Percentiles rank a stretch among this genome's conserved stretches.
Evolutionary conservation across 1,140 invertebrate genomes (phyloP).

Genomic region (Cyclargus thomasi): DNA sequence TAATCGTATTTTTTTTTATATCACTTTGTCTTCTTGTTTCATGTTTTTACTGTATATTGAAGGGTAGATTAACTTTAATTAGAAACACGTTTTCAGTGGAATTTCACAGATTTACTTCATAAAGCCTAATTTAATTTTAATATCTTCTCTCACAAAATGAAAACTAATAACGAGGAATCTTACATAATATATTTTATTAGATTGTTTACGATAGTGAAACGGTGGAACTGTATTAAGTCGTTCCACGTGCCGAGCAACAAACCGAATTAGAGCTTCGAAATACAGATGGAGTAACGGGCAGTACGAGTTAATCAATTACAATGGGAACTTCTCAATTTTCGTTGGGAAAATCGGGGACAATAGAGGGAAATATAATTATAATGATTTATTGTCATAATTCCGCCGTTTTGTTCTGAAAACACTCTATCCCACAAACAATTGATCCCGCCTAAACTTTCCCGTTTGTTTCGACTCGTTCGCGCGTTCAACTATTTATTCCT

Average conservation of each 20-base stretch:
- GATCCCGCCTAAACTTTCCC: slow-evolving; percentile 5
- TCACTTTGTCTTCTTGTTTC: too few relatives aligned
- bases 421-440: slow-evolving; percentile 10
- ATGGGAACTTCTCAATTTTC: background rate
- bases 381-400: slow-evolving; percentile 18
- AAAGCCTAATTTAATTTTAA: too few relatives aligned
- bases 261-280: background rate
- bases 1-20: too few relatives aligned
- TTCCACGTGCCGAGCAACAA: background rate
- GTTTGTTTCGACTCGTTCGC: slow-evolving; percentile 8
- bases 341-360: background rate
- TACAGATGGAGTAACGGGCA: background rate
- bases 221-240: too few relatives aligned
- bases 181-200: background rate
- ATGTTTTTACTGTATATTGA: too few relatives aligned
- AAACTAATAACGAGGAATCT: too few relatives aligned
- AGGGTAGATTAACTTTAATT: too few relatives aligned
- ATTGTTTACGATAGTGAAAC: background rate
- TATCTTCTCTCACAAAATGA: too few relatives aligned
- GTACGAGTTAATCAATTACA: background rate
- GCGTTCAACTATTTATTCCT: background rate
- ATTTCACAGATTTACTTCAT: too few relatives aligned
- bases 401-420: slow-evolving; percentile 8
- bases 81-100: too few relatives aligned
- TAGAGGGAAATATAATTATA: slow-evolving; percentile 17